Percentiles rank a stretch among this genome's conserved stretches.
These are phyloP conservation scores for Drosophila asahinai DNA, from an alignment of 1,140 invertebrate species.

Conservation along the genomic window DNA sequence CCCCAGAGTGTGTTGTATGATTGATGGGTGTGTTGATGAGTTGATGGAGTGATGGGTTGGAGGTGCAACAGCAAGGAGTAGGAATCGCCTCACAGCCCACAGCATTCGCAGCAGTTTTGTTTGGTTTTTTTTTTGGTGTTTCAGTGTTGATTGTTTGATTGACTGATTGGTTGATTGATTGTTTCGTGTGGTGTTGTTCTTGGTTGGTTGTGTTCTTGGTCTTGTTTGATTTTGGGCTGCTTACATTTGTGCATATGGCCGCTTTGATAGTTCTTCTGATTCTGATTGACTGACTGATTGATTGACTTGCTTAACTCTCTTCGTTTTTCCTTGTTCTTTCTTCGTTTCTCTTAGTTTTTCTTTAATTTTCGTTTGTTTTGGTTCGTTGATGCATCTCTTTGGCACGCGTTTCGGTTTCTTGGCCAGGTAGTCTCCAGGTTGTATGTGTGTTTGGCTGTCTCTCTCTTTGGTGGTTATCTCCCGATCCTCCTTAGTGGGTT, in stretches of 20 bases:
- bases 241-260: constrained; percentile 59
- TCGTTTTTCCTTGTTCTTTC: background rate
- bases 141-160: constrained; percentile 42
- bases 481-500: background rate
- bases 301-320: constrained; percentile 1
- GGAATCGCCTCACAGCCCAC: constrained; percentile 52
- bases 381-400: constrained; percentile 14
- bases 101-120: constrained; percentile 49
- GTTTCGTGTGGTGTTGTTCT: constrained; percentile 40
- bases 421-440: constrained; percentile 45
- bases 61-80: constrained; percentile 66
- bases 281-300: background rate
- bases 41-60: constrained; percentile 41
- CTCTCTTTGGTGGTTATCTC: constrained; percentile 24
- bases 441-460: constrained; percentile 25
- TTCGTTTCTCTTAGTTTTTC: background rate
- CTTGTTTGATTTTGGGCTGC: constrained; percentile 33
- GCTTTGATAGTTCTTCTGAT: constrained; percentile 38
- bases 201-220: constrained; percentile 27
- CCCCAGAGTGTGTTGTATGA: constrained; percentile 17
- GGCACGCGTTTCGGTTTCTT: constrained; percentile 15
- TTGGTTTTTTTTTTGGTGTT: constrained; percentile 27
- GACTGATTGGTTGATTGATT: constrained; percentile 37
- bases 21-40: constrained; percentile 17
- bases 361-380: background rate